Percentiles rank a stretch among this genome's conserved stretches.
Conservation (phyloP, 2,888 invertebrate genomes). For the Unio delphinus region DNA sequence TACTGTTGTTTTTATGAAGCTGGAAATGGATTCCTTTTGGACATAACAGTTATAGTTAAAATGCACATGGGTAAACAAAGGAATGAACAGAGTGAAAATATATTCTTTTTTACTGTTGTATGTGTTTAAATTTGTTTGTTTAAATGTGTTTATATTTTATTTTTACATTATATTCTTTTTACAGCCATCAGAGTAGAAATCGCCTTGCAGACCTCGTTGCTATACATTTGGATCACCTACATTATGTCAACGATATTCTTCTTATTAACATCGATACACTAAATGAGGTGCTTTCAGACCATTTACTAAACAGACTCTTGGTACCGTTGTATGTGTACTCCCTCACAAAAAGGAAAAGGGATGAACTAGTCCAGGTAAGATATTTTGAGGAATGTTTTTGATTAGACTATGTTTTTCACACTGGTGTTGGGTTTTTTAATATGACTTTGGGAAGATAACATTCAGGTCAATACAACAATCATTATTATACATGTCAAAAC, state of each 20-base stretch:
- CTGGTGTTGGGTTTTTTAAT: too few relatives aligned
- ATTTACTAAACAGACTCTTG: slow-evolving; percentile 91
- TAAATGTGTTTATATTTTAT: too few relatives aligned
- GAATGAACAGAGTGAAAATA: background rate
- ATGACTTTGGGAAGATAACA: too few relatives aligned
- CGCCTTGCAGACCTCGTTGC: slow-evolving; percentile 94
- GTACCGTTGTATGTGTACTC: slow-evolving; percentile 96
- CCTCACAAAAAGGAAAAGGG: slow-evolving; percentile 77
- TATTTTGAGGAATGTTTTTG: background rate
- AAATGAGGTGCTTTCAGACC: slow-evolving; percentile 94
- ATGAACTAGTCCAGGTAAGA: slow-evolving; percentile 49
- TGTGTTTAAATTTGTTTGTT: background rate
- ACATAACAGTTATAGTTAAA: too few relatives aligned
- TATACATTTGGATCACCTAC: slow-evolving; percentile 96
- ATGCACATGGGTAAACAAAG: too few relatives aligned
- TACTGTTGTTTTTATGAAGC: background rate
- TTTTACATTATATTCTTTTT: slow-evolving; percentile 61
- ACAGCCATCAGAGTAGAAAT: slow-evolving; percentile 90
- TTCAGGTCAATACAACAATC: too few relatives aligned
- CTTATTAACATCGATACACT: slow-evolving; percentile 91
- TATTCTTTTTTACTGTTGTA: background rate
- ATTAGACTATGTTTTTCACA: background rate
- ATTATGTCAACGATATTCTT: slow-evolving; percentile 97
- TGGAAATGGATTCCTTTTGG: too few relatives aligned
- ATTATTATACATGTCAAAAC: too few relatives aligned